Evolutionary conservation across 2,888 invertebrate genomes (phyloP).

Genomic region (Polymixis flavicincta): DNA sequence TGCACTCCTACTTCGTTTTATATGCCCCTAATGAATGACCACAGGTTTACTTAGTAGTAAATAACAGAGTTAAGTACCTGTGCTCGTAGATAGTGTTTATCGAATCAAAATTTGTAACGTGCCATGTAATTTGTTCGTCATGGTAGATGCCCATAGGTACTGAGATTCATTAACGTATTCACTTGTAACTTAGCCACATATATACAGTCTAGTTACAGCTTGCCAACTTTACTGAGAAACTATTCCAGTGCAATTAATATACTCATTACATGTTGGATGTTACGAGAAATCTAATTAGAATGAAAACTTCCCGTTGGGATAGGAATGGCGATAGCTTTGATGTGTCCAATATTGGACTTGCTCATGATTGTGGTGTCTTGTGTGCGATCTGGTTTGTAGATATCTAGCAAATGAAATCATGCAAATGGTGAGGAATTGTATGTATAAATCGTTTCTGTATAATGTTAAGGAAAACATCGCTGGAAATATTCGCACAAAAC

Average conservation of each 20-base stretch:
- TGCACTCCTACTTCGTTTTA: conserved; percentile 49
- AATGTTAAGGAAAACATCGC: conserved; percentile 27
- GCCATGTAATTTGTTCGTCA: conserved; percentile 66
- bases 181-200: conserved; percentile 43
- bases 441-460: conserved; percentile 3
- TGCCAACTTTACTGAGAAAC: conserved; percentile 61
- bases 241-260: conserved; percentile 56
- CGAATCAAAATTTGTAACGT: conserved; percentile 66
- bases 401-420: conserved; percentile 30
- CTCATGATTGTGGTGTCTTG: conserved; percentile 30
- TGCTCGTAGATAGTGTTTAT: conserved; percentile 64
- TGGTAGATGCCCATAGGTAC: conserved; percentile 54
- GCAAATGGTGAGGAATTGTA: conserved; percentile 2
- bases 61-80: conserved; percentile 65
- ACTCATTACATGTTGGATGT: conserved; percentile 59
- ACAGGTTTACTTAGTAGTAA: conserved; percentile 55
- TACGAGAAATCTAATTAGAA: conserved; percentile 58
- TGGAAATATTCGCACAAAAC: conserved; percentile 33
- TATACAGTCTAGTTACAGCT: conserved; percentile 41
- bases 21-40: conserved; percentile 56
- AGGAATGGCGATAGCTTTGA: conserved; percentile 41
- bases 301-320: conserved; percentile 52
- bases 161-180: conserved; percentile 59
- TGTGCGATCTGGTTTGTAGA: conserved; percentile 5
- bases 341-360: conserved; percentile 42